Conservation (phyloP, 2,113 vertebrate species). For the Tyto alba region DNA sequence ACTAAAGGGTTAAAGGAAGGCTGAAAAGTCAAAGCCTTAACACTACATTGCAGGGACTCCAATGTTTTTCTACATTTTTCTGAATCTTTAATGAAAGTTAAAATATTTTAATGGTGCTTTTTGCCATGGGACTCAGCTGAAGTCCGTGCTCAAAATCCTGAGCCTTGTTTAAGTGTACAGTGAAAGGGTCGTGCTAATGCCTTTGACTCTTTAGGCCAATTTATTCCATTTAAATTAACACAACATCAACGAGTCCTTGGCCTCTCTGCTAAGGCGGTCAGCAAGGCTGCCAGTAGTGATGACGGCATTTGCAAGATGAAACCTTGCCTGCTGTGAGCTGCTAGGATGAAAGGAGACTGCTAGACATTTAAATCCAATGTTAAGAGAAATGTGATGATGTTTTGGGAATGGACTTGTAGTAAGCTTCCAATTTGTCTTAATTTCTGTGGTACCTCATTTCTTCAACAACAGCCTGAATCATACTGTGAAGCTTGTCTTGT, state of each 20-base stretch:
- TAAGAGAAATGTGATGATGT: not conserved
- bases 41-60: not conserved
- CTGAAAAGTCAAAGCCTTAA: not conserved
- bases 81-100: not conserved
- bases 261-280: not conserved
- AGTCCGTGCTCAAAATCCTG: not conserved
- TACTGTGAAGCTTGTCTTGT: not conserved
- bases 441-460: not conserved
- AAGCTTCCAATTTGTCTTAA: not conserved
- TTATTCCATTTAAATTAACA: slow-evolving; percentile 39
- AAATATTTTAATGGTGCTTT: not conserved
- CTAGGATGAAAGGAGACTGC: slow-evolving; percentile 1
- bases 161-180: not conserved
- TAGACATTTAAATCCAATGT: not conserved
- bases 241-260: not conserved
- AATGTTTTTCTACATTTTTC: not conserved
- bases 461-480: not conserved
- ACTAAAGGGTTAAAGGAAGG: not conserved
- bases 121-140: not conserved
- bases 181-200: not conserved
- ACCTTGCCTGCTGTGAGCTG: slow-evolving; percentile 16
- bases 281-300: not conserved
- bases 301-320: not conserved
- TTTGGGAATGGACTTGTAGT: not conserved
- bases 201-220: not conserved